Conservation (phyloP, 2,888 invertebrate species). For the Cryptus armator region DNA sequence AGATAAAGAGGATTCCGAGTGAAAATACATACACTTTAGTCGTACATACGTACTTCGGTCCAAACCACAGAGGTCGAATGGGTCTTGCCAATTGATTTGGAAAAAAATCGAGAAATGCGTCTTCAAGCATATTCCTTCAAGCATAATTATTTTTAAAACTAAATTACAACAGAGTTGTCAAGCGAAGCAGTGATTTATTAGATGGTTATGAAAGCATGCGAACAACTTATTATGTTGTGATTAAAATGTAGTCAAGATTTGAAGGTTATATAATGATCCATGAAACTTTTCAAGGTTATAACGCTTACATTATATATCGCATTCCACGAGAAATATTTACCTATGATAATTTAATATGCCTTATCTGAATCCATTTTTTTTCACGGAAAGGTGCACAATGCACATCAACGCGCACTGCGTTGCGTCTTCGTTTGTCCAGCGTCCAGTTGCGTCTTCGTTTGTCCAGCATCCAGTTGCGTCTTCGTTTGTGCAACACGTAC, state of each 20-base stretch:
- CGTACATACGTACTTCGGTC: background rate
- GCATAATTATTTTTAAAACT: background rate
- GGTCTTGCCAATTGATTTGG: slow-evolving; percentile 21
- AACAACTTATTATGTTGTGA: background rate
- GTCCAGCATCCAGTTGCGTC: no score
- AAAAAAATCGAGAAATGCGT: background rate
- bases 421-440: background rate
- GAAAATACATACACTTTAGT: background rate
- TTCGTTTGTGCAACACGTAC: no score
- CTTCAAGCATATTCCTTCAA: background rate
- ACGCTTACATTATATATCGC: background rate
- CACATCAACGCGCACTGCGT: background rate
- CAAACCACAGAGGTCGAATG: background rate
- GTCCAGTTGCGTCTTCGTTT: background rate
- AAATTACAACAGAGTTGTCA: no score
- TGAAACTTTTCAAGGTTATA: background rate
- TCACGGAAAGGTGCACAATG: background rate
- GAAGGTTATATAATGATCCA: background rate
- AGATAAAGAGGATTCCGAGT: background rate
- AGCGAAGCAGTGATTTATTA: background rate
- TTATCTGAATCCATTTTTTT: background rate
- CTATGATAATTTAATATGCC: background rate
- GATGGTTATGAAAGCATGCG: background rate
- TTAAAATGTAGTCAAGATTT: background rate
- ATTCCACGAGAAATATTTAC: background rate